Conservation (phyloP, 2,888 invertebrate genomes). For the Heliconius erato region DNA sequence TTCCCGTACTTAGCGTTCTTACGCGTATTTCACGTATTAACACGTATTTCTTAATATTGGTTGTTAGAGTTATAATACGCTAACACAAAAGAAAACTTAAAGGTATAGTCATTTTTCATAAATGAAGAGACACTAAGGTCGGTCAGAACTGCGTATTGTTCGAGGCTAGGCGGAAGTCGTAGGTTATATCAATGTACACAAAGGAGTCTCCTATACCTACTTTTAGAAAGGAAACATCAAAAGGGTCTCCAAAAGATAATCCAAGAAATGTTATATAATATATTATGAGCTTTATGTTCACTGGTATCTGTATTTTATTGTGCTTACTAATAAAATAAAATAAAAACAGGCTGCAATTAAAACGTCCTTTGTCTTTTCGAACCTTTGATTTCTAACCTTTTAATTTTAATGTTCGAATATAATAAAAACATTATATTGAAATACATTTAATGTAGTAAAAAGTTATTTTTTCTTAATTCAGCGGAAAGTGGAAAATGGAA, state of each 20-base stretch:
- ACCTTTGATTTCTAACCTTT: too few relatives aligned
- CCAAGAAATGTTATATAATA: background rate
- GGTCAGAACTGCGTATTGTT: background rate
- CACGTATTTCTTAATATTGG: too few relatives aligned
- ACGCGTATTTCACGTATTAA: too few relatives aligned
- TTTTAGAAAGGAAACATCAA: background rate
- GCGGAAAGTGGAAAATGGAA: too few relatives aligned
- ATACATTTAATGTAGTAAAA: too few relatives aligned
- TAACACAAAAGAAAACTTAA: background rate
- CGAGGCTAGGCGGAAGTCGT: background rate
- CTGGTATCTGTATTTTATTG: background rate
- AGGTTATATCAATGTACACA: background rate
- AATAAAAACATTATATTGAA: too few relatives aligned
- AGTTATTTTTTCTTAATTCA: too few relatives aligned
- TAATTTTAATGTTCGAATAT: too few relatives aligned
- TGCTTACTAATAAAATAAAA: background rate
- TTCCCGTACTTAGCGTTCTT: too few relatives aligned
- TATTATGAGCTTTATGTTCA: background rate
- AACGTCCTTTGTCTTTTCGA: background rate
- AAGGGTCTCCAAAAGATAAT: background rate
- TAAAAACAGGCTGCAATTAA: background rate
- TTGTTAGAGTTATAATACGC: background rate
- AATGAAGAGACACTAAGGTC: background rate
- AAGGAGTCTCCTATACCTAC: background rate
- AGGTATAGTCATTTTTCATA: background rate